phyloP scores from a whole-genome alignment of 2,888 invertebrate genomes.

The Tachina fera region DNA sequence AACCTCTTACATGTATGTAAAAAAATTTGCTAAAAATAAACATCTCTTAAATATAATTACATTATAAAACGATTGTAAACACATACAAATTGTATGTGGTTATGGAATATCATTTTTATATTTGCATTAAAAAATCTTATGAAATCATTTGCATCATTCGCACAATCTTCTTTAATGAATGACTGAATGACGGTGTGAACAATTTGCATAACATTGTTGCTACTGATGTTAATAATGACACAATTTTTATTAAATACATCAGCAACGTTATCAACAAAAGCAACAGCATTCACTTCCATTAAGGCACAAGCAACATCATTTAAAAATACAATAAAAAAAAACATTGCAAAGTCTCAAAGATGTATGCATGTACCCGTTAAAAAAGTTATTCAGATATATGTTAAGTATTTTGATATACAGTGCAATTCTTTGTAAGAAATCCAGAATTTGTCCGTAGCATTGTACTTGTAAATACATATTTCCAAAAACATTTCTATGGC shows the following conservation, averaged over 20 bases:
- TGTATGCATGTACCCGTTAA: too few species aligned
- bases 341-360: background rate
- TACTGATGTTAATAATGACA: constrained; percentile 39
- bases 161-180: constrained; percentile 12
- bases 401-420: too few species aligned
- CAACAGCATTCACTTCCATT: constrained; percentile 12
- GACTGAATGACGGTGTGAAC: constrained; percentile 22
- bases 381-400: too few species aligned
- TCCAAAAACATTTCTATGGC: too few species aligned
- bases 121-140: constrained; percentile 35
- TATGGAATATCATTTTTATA: background rate
- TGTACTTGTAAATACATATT: too few species aligned
- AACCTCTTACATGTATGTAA: background rate
- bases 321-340: background rate
- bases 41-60: background rate
- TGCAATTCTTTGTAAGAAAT: too few species aligned
- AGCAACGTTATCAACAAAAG: constrained; percentile 1
- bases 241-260: constrained; percentile 46
- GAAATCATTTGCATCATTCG: constrained; percentile 28
- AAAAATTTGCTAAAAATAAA: background rate
- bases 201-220: constrained; percentile 22
- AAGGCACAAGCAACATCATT: constrained; percentile 20
- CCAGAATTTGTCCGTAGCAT: too few species aligned
- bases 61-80: background rate
- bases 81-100: background rate